A percentile compares a stretch with the other conserved stretches of the same genome.
Evolutionary conservation across 2,797 vertebrate species (phyloP).

Genomic region (Staurois parvus): DNA sequence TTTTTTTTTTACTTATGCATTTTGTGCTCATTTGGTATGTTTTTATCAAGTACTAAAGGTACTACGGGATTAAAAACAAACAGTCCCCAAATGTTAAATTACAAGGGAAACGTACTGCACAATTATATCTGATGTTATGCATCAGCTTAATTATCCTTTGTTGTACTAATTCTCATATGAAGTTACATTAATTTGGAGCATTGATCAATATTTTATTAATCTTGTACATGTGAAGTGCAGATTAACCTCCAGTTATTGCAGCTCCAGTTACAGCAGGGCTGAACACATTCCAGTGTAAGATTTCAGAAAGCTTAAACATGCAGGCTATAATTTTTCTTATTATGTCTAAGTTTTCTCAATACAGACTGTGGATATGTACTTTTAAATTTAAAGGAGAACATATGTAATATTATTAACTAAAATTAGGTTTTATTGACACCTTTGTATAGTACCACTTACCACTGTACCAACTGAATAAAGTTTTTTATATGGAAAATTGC

Average conservation of each 20-base stretch:
- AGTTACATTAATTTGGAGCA: neutral
- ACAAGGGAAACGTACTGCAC: neutral
- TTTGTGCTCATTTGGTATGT: too few relatives aligned
- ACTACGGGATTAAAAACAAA: neutral
- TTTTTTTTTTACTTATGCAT: too few relatives aligned
- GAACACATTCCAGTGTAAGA: neutral
- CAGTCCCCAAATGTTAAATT: neutral
- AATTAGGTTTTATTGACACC: too few relatives aligned
- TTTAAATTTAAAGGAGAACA: neutral
- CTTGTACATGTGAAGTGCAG: neutral
- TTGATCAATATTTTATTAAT: conserved; percentile 23
- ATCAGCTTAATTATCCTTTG: neutral
- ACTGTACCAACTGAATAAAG: too few relatives aligned
- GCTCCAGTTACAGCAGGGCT: neutral
- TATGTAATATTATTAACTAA: too few relatives aligned
- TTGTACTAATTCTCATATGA: neutral
- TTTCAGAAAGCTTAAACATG: neutral
- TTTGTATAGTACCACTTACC: too few relatives aligned
- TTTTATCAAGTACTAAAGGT: neutral
- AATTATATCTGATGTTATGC: neutral
- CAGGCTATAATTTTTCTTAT: neutral
- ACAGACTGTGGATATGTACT: neutral
- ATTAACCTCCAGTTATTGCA: neutral
- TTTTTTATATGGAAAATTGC: too few relatives aligned
- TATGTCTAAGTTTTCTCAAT: neutral